Base-by-base conservation (phyloP, 1,140 invertebrate genomes). In the Lanistes nyassanus region DNA sequence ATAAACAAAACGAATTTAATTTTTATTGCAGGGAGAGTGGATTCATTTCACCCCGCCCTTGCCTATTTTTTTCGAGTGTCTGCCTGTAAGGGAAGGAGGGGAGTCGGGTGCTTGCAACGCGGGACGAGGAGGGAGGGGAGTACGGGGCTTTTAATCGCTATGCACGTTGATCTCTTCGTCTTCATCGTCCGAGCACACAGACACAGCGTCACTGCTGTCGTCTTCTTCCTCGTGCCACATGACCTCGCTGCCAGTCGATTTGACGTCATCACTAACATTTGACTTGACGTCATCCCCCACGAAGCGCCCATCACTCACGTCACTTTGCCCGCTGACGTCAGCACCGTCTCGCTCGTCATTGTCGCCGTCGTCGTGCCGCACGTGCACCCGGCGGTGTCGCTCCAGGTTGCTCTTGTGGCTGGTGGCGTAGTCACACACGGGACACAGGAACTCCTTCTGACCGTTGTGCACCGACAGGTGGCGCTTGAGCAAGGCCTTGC, bases 401-500 rank as follows among this genome's bases (percentile, higher is more conserved):
- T 90, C 89, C 65, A 91, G 80, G 76, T 91, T 91, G 71, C 88
- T 89, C 76, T 91, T 91, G 81, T 91, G 90, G 75, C 88, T 90
- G 26, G 90, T 90, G 26, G 88, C 88, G 77, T 91, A 91, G 71
- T 85, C 86, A 77, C 90, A 91, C 3, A 87, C 72, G 26, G 76
- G 79, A 72, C 90, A 91, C 0, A 85, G 79, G 79, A 89, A 91
- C 58, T 89, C 89, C 76, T 89, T 90, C 74, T 86, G 81, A 7
- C 90, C 86, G 76, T 82, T 86, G 74, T 91, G 90, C 21, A 91
- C 90, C 21, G 87, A 86, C 26, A 88, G 81, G 76, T 91, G 90
- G n/a, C 90, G 88, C 75, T 89, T 88, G 47, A 91, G 84, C 34
- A 90, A 84, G 23, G 90, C 90, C 80, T 90, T 90, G 65, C 90